These are phyloP conservation scores for Fragum fragum DNA, from an alignment of 2,888 invertebrate species.

Conservation along the genomic window DNA sequence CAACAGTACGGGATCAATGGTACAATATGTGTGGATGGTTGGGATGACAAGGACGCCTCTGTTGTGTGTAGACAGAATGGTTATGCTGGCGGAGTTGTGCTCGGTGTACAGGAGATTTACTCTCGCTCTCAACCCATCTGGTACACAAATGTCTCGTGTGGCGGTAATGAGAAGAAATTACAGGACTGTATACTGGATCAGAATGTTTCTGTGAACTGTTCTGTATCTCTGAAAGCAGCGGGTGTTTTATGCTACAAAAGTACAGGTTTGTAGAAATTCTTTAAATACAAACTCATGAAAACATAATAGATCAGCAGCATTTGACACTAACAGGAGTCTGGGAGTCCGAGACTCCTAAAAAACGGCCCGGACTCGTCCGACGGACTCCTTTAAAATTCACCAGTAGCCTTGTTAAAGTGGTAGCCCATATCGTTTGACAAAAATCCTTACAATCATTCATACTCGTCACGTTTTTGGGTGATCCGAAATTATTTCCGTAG, in stretches of 20 bases:
- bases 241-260: slow-evolving; percentile 78
- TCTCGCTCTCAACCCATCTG: slow-evolving; percentile 66
- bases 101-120: slow-evolving; percentile 67
- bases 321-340: too few relatives aligned
- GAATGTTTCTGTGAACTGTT: slow-evolving; percentile 64
- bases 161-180: slow-evolving; percentile 66
- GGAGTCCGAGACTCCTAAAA: too few relatives aligned
- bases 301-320: too few relatives aligned
- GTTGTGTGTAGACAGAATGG: slow-evolving; percentile 75
- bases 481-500: too few relatives aligned
- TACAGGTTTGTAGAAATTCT: slow-evolving; percentile 60
- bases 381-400: too few relatives aligned
- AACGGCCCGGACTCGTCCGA: too few relatives aligned
- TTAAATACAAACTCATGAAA: too few relatives aligned
- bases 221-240: slow-evolving; percentile 69
- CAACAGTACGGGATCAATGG: slow-evolving; percentile 92
- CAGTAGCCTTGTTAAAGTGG: too few relatives aligned
- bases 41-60: slow-evolving; percentile 76
- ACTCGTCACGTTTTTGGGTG: too few relatives aligned
- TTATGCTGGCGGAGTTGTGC: slow-evolving; percentile 74
- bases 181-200: slow-evolving; percentile 65
- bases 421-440: too few relatives aligned
- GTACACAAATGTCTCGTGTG: slow-evolving; percentile 72
- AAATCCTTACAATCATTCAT: too few relatives aligned
- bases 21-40: slow-evolving; percentile 84